A percentile compares a stretch with the other conserved stretches of the same genome.
These are phyloP conservation scores for Danaus melanippus DNA, from an alignment of 1,140 invertebrate genomes.

Conservation along the genomic window DNA sequence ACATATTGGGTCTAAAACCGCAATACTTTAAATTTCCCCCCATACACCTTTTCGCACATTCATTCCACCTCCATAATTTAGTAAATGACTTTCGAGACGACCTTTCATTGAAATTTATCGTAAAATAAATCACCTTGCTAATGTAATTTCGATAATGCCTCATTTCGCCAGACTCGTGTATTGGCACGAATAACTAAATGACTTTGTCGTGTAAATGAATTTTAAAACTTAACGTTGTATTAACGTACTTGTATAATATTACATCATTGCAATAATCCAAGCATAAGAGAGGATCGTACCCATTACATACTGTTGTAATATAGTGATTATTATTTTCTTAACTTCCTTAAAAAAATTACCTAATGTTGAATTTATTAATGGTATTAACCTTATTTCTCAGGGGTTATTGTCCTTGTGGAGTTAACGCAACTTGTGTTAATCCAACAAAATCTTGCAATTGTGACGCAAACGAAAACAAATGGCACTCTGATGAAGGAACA, in stretches of 20 bases:
- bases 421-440: conserved; percentile 85
- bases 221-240: no score
- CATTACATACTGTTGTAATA: no score
- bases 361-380: no score
- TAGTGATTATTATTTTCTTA: no score
- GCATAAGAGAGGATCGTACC: no score
- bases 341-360: no score
- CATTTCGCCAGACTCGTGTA: no score
- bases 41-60: conserved; percentile 23
- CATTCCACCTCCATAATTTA: conserved; percentile 19
- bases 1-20: conserved; percentile 11
- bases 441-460: conserved; percentile 90
- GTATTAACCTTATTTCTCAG: conserved; percentile 51
- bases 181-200: no score
- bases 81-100: conserved; percentile 20
- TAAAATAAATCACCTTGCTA: conserved; percentile 18
- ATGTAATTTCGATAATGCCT: conserved; percentile 11
- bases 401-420: conserved; percentile 78
- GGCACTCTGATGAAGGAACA: conserved; percentile 90
- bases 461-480: conserved; percentile 85
- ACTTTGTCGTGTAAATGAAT: no score
- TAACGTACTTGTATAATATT: no score
- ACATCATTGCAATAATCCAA: no score
- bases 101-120: conserved; percentile 21
- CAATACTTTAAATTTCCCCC: conserved; percentile 19